These are phyloP conservation scores for Linnaemya vulpina DNA, from an alignment of 2,888 invertebrate genomes.

Conservation along the genomic window DNA sequence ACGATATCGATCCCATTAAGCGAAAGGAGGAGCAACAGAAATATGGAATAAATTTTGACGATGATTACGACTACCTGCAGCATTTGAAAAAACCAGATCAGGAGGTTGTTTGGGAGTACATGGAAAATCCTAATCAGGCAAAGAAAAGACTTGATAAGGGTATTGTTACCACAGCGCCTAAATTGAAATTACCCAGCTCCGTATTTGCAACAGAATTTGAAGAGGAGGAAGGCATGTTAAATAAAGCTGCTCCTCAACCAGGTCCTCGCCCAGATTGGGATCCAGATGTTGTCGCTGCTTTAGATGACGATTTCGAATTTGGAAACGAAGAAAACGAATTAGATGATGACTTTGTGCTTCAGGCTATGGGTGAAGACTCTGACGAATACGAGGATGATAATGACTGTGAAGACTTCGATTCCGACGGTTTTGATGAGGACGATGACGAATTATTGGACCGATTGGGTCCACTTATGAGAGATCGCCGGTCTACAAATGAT, in stretches of 20 bases:
- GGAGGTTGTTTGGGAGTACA: slow-evolving; percentile 82
- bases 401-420: slow-evolving; percentile 75
- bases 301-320: slow-evolving; percentile 96
- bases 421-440: slow-evolving; percentile 81
- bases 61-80: slow-evolving; percentile 97
- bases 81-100: slow-evolving; percentile 86
- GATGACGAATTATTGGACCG: slow-evolving; percentile 83
- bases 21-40: slow-evolving; percentile 89
- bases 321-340: slow-evolving; percentile 91
- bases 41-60: slow-evolving; percentile 96
- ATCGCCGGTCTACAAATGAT: slow-evolving; percentile 85
- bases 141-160: slow-evolving; percentile 75
- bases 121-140: slow-evolving; percentile 80
- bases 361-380: slow-evolving; percentile 85
- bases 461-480: slow-evolving; percentile 82
- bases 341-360: slow-evolving; percentile 95
- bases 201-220: slow-evolving; percentile 94
- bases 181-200: slow-evolving; percentile 90
- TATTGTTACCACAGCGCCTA: slow-evolving; percentile 73
- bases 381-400: slow-evolving; percentile 76
- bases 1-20: slow-evolving; percentile 82
- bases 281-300: slow-evolving; percentile 95
- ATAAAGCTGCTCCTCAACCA: slow-evolving; percentile 81
- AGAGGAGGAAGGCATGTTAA: slow-evolving; percentile 88
- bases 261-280: slow-evolving; percentile 90